Conservation (phyloP, 1,140 invertebrate genomes). For the Atta cephalotes region DNA sequence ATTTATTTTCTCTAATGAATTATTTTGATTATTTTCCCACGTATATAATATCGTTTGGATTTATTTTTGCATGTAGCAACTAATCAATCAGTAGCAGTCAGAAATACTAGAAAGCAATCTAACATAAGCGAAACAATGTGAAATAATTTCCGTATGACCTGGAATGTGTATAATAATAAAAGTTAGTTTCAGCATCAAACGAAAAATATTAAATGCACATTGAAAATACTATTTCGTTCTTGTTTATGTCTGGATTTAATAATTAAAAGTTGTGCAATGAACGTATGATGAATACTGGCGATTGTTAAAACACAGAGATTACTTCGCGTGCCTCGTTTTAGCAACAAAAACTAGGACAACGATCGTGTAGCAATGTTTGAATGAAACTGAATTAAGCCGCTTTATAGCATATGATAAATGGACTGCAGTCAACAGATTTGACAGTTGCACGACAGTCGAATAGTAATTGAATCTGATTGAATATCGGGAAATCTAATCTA, state of each 20-base stretch:
- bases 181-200: not conserved
- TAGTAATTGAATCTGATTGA: slow-evolving; percentile 11
- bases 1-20: not conserved
- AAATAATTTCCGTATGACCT: not conserved
- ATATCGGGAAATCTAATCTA: not conserved
- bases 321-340: slow-evolving; percentile 9
- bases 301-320: slow-evolving; percentile 18
- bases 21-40: not conserved
- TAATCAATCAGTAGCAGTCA: not conserved
- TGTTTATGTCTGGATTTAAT: slow-evolving; percentile 13
- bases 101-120: not conserved
- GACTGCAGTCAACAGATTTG: slow-evolving; percentile 5
- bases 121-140: not conserved
- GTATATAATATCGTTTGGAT: not conserved
- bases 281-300: not conserved
- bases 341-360: slow-evolving; percentile 22
- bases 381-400: slow-evolving; percentile 16
- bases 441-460: not conserved
- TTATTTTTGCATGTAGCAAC: not conserved
- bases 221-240: slow-evolving; percentile 3
- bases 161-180: not conserved
- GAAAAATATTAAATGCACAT: slow-evolving; percentile 1
- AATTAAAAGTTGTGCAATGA: slow-evolving; percentile 14
- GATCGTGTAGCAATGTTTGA: not conserved
- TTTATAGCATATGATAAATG: slow-evolving; percentile 25